Base-by-base conservation (phyloP, 1,140 invertebrate genomes). In the Pteromalus puparum region DNA sequence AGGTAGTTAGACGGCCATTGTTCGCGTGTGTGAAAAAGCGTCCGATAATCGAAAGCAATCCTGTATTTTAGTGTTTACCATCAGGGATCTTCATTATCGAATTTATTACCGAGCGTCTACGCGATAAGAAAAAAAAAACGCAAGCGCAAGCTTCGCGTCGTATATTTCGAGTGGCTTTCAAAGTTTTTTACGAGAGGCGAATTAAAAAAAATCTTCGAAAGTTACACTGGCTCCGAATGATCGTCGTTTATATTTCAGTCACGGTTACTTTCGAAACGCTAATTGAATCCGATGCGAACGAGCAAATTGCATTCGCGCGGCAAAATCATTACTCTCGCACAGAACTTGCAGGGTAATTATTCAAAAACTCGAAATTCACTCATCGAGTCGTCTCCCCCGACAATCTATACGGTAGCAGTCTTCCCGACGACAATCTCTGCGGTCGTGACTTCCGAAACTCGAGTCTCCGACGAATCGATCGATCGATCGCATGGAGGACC, bases 361-460 rank as follows among this genome's bases (percentile, higher is more conserved):
- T 61, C 53, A 61, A 61, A 61, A 61, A 61, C 2, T 61, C 53
- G 18, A 61, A 61, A 61, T 61, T 61, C 53, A 61, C 53, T 61
- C 53, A n/a, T 61, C 48, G 15, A 53, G 48, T 53, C 3, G 18
- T 61, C 53, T 18, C 53, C 21, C 15, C 53, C 6, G 53, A n/a
- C 53, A 61, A 61, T 61, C 18, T 61, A 61, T 48, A 48, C 21
- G 53, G 21, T 5, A 80, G 70, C 13, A 48, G 38, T 81, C 42
- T 15, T 48, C 24, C 78, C 34, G n/a, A 38, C 21, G 68, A n/a
- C 68, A 67, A 80, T 67, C 67, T 38, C 30, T 81, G 38, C 68
- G 65, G 38, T 82, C 73, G 30, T 67, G 70, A 76, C 73, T 48
- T 70, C 53, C 53, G 61, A 83, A 77, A 83, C 74, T 76, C 81